Conservation (phyloP, 2,113 vertebrate genomes). For the Platanista minor region DNA sequence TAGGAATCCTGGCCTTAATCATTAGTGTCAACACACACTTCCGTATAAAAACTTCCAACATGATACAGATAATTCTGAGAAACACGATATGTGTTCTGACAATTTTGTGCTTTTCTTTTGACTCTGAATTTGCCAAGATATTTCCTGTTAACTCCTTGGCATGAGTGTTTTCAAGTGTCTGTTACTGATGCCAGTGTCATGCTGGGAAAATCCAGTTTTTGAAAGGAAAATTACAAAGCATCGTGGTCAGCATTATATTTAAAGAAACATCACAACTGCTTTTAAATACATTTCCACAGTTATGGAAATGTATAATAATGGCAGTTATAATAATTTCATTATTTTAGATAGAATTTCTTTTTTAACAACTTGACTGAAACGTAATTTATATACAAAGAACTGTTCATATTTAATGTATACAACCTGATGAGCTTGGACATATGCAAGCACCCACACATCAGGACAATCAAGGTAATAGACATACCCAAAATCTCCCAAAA, state of each 20-base stretch:
- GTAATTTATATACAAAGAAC: neutral
- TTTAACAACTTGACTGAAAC: neutral
- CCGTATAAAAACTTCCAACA: slow-evolving; percentile 84
- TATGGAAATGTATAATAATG: no score
- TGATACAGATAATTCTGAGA: slow-evolving; percentile 76
- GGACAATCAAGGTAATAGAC: neutral
- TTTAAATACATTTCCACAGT: neutral
- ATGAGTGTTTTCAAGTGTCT: slow-evolving; percentile 56
- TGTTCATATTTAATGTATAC: neutral
- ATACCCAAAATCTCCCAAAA: neutral
- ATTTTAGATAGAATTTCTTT: neutral
- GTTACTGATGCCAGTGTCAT: slow-evolving; percentile 53
- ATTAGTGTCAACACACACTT: slow-evolving; percentile 84
- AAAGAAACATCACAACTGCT: slow-evolving; percentile 41
- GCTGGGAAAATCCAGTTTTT: slow-evolving; percentile 59
- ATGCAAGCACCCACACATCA: neutral
- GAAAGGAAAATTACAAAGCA: slow-evolving; percentile 66
- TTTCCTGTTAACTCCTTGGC: slow-evolving; percentile 75
- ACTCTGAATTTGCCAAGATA: slow-evolving; percentile 75
- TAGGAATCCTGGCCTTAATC: slow-evolving; percentile 81
- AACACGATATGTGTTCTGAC: slow-evolving; percentile 72
- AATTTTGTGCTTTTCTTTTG: slow-evolving; percentile 76
- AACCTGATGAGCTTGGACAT: neutral
- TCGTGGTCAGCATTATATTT: slow-evolving; percentile 63
- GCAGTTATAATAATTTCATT: neutral